Evolutionary conservation across 2,888 invertebrate species (phyloP).

Genomic region (Tiliacea citrago): DNA sequence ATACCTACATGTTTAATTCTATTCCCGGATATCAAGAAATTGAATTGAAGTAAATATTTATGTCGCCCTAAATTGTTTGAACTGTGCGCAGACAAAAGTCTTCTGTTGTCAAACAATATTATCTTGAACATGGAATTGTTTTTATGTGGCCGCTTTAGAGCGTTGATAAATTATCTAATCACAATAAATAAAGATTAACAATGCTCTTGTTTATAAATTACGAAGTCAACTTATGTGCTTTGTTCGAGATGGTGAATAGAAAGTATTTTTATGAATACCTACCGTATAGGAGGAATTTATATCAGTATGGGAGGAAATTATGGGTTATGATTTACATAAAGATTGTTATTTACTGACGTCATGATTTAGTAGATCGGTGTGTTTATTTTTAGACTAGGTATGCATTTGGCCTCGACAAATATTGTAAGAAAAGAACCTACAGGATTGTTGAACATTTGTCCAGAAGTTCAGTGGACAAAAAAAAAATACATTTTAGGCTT

Average conservation of each 20-base stretch:
- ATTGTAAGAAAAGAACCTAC: background rate
- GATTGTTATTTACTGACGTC: background rate
- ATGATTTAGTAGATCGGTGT: background rate
- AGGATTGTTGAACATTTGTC: background rate
- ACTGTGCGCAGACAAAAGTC: constrained; percentile 31
- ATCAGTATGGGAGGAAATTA: background rate
- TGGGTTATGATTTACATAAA: background rate
- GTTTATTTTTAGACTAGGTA: background rate
- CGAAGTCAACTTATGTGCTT: constrained; percentile 12
- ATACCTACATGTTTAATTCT: constrained; percentile 8
- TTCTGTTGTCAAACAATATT: constrained; percentile 48
- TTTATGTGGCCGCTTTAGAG: constrained; percentile 30
- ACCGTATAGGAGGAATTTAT: background rate
- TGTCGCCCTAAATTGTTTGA: constrained; percentile 38
- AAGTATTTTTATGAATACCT: background rate
- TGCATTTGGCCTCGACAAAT: too few species aligned
- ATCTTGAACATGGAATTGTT: constrained; percentile 57
- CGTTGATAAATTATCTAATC: constrained; percentile 45
- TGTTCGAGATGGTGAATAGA: constrained; percentile 15
- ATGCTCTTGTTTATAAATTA: constrained; percentile 37
- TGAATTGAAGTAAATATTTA: constrained; percentile 35
- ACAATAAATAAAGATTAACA: constrained; percentile 37
- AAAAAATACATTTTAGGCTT: too few species aligned
- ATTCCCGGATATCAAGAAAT: constrained; percentile 25
- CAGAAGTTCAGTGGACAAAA: too few species aligned